Conservation (phyloP, 1,140 invertebrate species). For the Orius insidiosus region DNA sequence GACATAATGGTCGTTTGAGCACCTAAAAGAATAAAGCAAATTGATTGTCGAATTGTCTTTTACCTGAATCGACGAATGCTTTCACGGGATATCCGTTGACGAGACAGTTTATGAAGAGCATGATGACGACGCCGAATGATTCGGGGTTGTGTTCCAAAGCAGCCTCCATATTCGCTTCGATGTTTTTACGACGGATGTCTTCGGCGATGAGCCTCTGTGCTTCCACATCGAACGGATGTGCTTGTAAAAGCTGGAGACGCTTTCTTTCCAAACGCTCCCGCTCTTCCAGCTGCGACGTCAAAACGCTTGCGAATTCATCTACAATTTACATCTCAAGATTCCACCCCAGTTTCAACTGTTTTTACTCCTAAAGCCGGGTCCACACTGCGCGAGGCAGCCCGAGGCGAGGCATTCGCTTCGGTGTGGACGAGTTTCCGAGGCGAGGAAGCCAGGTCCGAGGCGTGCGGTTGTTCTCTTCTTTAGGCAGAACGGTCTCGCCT, state of each 20-base stretch:
- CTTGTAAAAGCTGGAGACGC: constrained; percentile 65
- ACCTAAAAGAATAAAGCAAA: constrained; percentile 32
- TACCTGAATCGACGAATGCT: constrained; percentile 92
- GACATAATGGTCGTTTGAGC: constrained; percentile 93
- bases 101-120: constrained; percentile 89
- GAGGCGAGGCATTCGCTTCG: no score
- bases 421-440: no score
- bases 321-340: no score
- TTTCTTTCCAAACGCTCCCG: constrained; percentile 63
- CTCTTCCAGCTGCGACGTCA: constrained; percentile 60
- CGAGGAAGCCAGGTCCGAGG: no score
- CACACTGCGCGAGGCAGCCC: no score
- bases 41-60: background rate
- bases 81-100: constrained; percentile 92
- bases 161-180: constrained; percentile 88
- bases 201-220: constrained; percentile 86
- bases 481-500: no score
- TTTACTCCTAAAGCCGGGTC: no score
- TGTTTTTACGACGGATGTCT: constrained; percentile 88
- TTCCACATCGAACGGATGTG: constrained; percentile 89
- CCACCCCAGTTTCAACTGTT: no score
- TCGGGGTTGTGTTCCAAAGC: constrained; percentile 97
- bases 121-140: constrained; percentile 95
- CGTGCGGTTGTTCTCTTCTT: no score
- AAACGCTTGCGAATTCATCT: constrained; percentile 68